Evolutionary conservation across 2,113 vertebrate genomes (phyloP).

Genomic region (Brienomyrus brachyistius): DNA sequence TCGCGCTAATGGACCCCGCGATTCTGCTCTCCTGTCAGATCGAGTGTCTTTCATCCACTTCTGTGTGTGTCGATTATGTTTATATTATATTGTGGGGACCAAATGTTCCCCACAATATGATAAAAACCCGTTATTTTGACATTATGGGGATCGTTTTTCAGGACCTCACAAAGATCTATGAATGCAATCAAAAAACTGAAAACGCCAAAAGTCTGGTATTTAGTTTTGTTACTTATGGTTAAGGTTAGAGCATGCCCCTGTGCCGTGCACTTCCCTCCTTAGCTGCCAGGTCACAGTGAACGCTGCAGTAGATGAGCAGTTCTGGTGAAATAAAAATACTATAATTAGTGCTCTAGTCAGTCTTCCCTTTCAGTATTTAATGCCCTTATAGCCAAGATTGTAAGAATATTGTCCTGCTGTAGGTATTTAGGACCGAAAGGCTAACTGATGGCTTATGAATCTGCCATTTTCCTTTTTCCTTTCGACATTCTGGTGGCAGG

Average conservation of each 20-base stretch:
- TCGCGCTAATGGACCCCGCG: not conserved
- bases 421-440: not conserved
- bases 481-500: not conserved
- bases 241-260: too few relatives aligned
- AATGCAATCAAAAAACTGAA: too few relatives aligned
- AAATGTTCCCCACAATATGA: too few relatives aligned
- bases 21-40: not conserved
- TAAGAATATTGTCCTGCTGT: not conserved
- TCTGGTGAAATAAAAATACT: too few relatives aligned
- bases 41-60: not conserved
- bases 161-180: too few relatives aligned
- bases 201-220: too few relatives aligned
- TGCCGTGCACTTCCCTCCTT: too few relatives aligned
- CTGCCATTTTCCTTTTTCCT: not conserved
- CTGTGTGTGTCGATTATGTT: not conserved
- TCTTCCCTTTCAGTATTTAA: not conserved
- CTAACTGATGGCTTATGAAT: not conserved
- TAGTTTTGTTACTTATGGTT: too few relatives aligned
- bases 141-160: too few relatives aligned
- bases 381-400: not conserved
- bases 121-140: too few relatives aligned
- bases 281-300: too few relatives aligned
- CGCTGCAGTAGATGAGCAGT: too few relatives aligned
- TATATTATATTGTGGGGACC: not conserved
- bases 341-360: not conserved